These are phyloP conservation scores for Hipposideros armiger DNA, from an alignment of 2,113 vertebrate species.

Conservation along the genomic window DNA sequence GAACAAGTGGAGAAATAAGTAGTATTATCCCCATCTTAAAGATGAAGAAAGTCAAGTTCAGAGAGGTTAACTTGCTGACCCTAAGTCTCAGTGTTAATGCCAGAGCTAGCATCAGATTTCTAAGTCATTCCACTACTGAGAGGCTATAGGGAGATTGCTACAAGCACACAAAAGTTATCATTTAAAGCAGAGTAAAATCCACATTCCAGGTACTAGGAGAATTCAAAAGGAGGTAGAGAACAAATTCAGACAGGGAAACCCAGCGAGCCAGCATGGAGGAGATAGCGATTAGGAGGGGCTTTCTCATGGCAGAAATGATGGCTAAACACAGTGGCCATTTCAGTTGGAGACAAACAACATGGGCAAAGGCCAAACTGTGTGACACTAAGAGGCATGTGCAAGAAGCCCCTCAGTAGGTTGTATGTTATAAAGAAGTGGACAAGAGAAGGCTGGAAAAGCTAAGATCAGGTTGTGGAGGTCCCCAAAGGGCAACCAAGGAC, in stretches of 20 bases:
- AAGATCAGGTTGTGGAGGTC: rapidly evolving
- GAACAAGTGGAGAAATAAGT: neutral
- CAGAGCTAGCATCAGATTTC: neutral
- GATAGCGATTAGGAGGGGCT: neutral
- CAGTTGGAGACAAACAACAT: neutral
- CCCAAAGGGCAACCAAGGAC: neutral
- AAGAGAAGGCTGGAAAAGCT: neutral
- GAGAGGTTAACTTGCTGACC: neutral
- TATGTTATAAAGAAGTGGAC: neutral
- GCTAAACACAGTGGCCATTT: neutral
- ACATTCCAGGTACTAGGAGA: neutral
- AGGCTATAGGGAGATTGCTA: neutral
- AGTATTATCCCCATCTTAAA: neutral
- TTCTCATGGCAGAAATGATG: neutral
- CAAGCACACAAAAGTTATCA: neutral
- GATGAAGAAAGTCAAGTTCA: neutral
- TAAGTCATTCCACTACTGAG: neutral
- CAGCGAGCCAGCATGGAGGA: neutral
- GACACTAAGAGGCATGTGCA: neutral
- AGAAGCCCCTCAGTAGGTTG: too few relatives aligned
- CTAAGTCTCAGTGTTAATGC: neutral
- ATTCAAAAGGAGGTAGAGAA: neutral
- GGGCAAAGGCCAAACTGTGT: neutral
- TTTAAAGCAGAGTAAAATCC: neutral
- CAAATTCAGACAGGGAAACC: neutral